Percentiles rank a stretch among this genome's conserved stretches.
Evolutionary conservation across 2,113 vertebrate species (phyloP).

Genomic region (Coregonus clupeaformis): DNA sequence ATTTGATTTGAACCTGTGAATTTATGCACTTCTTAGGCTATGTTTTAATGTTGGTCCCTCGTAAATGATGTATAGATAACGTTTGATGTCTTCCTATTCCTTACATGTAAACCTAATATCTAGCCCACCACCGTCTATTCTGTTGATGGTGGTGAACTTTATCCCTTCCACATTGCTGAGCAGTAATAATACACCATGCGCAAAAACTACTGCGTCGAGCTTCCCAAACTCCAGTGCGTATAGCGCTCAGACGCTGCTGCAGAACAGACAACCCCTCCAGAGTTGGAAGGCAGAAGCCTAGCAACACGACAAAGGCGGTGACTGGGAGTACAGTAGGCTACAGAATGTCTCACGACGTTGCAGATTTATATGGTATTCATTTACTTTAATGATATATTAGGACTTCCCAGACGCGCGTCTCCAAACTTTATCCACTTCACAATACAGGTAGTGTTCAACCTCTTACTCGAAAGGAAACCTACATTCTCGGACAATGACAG

Average conservation of each 20-base stretch:
- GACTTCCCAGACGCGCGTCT: not conserved
- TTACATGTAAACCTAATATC: too few relatives aligned
- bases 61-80: too few relatives aligned
- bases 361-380: not conserved
- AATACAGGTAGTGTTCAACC: not conserved
- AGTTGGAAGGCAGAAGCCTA: constrained; percentile 3
- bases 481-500: not conserved
- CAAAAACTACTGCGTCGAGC: not conserved
- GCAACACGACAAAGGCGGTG: not conserved
- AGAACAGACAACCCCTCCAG: not conserved
- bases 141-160: too few relatives aligned
- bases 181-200: too few relatives aligned
- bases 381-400: not conserved
- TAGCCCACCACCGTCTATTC: too few relatives aligned
- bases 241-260: not conserved
- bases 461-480: not conserved
- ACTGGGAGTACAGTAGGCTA: too few relatives aligned
- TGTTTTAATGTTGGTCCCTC: too few relatives aligned
- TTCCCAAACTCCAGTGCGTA: not conserved
- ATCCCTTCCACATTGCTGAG: too few relatives aligned
- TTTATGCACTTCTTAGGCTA: too few relatives aligned
- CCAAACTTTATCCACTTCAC: not conserved
- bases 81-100: too few relatives aligned
- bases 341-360: not conserved
- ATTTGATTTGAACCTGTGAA: too few relatives aligned